phyloP scores from a whole-genome alignment of 2,113 vertebrate species.

The Lathamus discolor region DNA sequence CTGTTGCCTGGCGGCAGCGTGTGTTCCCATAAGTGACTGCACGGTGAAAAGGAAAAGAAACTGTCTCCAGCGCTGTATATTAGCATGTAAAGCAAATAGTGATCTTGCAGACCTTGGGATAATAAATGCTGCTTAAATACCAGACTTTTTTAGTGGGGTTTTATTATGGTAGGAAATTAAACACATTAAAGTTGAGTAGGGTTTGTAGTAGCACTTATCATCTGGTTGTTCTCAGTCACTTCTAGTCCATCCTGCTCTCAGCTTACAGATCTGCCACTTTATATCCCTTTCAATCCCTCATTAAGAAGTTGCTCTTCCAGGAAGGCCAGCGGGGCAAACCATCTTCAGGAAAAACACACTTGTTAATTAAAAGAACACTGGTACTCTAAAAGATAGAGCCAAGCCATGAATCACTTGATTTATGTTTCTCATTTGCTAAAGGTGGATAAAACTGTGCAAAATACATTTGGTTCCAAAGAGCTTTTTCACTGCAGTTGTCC shows the following conservation, averaged over 20 bases:
- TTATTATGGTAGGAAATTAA: background rate
- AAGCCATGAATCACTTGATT: background rate
- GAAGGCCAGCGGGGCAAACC: background rate
- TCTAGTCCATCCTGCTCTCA: background rate
- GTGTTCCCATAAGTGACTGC: background rate
- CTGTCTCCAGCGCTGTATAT: background rate
- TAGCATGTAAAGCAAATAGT: background rate
- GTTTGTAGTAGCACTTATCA: background rate
- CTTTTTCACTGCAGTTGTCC: background rate
- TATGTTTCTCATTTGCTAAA: background rate
- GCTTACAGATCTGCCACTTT: background rate
- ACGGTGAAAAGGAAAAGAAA: background rate
- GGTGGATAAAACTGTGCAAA: background rate
- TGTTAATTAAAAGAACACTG: constrained; percentile 17
- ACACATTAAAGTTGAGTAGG: background rate
- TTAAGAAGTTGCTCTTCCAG: background rate
- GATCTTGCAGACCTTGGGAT: background rate
- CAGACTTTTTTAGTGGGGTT: background rate
- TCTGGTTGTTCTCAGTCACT: background rate
- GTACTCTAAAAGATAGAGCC: background rate
- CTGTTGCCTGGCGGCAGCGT: background rate
- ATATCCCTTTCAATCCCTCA: background rate
- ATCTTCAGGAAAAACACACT: background rate
- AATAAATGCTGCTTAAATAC: background rate
- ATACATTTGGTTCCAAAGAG: background rate